Evolutionary conservation across 2,888 invertebrate species (phyloP).

Genomic region (Lasioglossum morio): DNA sequence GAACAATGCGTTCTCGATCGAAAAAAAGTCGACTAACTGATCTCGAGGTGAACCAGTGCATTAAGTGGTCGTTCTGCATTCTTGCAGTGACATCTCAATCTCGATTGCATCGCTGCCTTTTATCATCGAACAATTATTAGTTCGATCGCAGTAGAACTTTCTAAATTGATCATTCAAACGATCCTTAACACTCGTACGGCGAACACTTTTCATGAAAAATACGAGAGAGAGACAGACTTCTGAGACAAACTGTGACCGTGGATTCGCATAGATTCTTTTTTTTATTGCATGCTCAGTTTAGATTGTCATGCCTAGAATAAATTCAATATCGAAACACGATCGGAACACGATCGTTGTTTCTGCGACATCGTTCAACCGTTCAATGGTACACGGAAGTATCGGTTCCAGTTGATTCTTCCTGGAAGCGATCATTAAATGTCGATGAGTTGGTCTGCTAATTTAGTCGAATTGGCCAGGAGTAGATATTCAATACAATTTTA

Average conservation of each 20-base stretch:
- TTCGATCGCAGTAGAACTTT: background rate
- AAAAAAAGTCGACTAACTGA: background rate
- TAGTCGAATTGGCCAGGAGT: background rate
- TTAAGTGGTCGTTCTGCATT: background rate
- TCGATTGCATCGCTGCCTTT: background rate
- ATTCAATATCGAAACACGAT: slow-evolving; percentile 7
- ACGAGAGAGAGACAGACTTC: too few species aligned
- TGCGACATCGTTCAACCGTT: background rate
- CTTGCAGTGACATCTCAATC: background rate
- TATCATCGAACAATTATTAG: background rate
- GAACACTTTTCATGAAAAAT: too few species aligned
- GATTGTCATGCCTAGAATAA: background rate
- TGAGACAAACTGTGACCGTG: too few species aligned
- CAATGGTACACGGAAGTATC: slow-evolving; percentile 13
- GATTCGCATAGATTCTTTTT: background rate
- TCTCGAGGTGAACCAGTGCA: background rate
- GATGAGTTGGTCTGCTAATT: slow-evolving; percentile 13
- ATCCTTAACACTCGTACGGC: too few species aligned
- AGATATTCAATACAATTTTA: background rate
- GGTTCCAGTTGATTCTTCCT: slow-evolving; percentile 4
- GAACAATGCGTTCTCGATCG: background rate
- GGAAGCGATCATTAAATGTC: slow-evolving; percentile 2
- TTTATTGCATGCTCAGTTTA: background rate
- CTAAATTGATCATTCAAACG: background rate
- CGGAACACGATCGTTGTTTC: too few species aligned